phyloP scores from a whole-genome alignment of 2,113 vertebrate genomes.

The Nettapus auritus region DNA sequence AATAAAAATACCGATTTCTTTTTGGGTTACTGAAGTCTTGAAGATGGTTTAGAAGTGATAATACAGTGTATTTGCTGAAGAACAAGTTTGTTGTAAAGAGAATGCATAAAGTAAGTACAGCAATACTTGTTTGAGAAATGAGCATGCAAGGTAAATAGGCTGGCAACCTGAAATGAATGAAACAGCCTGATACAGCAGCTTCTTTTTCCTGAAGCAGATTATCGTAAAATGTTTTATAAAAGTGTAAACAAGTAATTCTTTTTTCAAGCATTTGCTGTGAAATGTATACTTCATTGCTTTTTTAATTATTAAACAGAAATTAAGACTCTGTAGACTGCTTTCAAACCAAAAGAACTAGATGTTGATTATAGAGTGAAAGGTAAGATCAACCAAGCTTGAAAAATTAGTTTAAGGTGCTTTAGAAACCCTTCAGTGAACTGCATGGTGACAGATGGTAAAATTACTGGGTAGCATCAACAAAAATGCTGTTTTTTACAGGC shows the following conservation, averaged over 20 bases:
- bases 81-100: background rate
- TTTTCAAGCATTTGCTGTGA: background rate
- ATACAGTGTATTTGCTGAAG: background rate
- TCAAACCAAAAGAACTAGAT: background rate
- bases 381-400: background rate
- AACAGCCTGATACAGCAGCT: background rate
- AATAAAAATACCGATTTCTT: background rate
- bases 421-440: constrained; percentile 6
- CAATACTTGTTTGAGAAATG: background rate
- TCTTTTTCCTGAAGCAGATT: background rate
- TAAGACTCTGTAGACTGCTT: background rate
- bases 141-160: background rate
- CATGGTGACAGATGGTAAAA: background rate
- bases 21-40: background rate
- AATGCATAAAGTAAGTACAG: background rate
- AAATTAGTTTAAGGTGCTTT: background rate
- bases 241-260: background rate
- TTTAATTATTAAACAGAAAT: constrained; percentile 6
- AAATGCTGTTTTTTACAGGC: background rate
- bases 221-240: background rate
- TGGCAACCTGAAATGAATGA: background rate
- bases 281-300: background rate
- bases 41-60: constrained; percentile 20
- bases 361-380: background rate
- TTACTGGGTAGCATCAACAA: background rate